Base-by-base conservation (phyloP, 2,797 vertebrate genomes). In the Otus scops region DNA sequence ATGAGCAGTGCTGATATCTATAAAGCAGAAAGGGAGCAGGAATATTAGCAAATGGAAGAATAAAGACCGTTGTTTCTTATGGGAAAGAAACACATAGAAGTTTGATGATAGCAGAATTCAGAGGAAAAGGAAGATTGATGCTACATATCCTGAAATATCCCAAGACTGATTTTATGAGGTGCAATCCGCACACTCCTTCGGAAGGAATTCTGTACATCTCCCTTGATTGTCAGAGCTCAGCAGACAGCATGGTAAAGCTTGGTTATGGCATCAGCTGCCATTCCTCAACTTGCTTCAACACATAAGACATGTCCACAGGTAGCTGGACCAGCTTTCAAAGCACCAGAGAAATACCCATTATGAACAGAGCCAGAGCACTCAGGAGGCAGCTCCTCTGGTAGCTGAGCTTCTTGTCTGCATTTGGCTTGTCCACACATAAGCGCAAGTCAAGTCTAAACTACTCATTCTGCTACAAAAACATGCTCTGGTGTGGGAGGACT, bases 351-450 rank as follows among this genome's bases (percentile, higher is more conserved):
- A 73, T 3, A 59, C 10, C 7, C 10, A 4, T 7, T 34, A 60
- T 1, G 3, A 65, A 30, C 22, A 76, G 18, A 51, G 30, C 9
- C 13, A 51, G 19, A 36, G 47, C 36, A 38, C 19, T 51, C 7
- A 2, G 22, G 48, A 80, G 15, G 36, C n/a, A 71, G n/a, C 27
- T 85, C 32, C 59, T 67, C 38, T 7, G 8, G 23, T 15, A 71
- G 20, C 24, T 23, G 38, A 74, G 27, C 32, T 47, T 45, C 28
- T 45, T 4, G 1, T 10, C 24, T 81, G 12, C 18, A 34, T 41
- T 86, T 51, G 48, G 28, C 13, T 77, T 71, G 43, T 20, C 61
- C 47, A 32, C 4, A 3, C 0, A 0, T 5, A 43, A 65, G 17
- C 68, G 7, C 41, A 65, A 45, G 32, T 39, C 73, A 82, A 43